Base-by-base conservation (phyloP, 2,888 invertebrate genomes). In the Cyclophora punctaria region DNA sequence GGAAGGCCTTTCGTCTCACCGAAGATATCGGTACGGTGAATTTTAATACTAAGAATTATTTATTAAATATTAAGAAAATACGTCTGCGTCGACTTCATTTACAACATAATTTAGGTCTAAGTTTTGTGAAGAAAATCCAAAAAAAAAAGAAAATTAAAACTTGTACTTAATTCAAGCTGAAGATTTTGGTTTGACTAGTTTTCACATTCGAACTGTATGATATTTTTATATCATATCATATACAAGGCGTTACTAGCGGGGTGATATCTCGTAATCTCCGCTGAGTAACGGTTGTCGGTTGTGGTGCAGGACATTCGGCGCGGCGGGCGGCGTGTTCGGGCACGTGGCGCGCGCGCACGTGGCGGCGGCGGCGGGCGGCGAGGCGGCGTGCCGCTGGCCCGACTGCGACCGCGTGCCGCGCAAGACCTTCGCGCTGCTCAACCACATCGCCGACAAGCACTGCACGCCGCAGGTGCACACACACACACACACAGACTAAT, bases 391-490 rank as follows among this genome's bases (percentile, higher is more conserved):
- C 75, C 90, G 95, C 76, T 98, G 98, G 98, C 93, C 95, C 37
- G 83, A 91, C 63, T 97, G 97, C 80, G 98, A 98, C 87, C 92
- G 94, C 44, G 92, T 98, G 78, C 94, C 95, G 50, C 86, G 98
- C 51, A 94, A 95, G 73, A 92, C 96, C 49, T 98, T 98, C 89
- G 99, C 99, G 1, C 89, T 99, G 41, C 96, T 98, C 92, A 98
- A 99, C 53, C 99, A 99, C 84, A 90, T 99, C 55, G 94, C 95
- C 67, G 99, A 99, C 85, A 94, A 97, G 58, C 99, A 99, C 78
- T 96, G 98, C 75, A 95, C 95, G 60, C 90, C 93, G 37, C 93
- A 94, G 69, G 95, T 95, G 73, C 80, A 73, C 66, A 1, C 4
- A 2, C 5, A 43, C 4, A 43, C 2, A 3, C 3, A 37, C 5